Evolutionary conservation across 1,140 invertebrate genomes (phyloP).

Genomic region (Triops cancriformis): DNA sequence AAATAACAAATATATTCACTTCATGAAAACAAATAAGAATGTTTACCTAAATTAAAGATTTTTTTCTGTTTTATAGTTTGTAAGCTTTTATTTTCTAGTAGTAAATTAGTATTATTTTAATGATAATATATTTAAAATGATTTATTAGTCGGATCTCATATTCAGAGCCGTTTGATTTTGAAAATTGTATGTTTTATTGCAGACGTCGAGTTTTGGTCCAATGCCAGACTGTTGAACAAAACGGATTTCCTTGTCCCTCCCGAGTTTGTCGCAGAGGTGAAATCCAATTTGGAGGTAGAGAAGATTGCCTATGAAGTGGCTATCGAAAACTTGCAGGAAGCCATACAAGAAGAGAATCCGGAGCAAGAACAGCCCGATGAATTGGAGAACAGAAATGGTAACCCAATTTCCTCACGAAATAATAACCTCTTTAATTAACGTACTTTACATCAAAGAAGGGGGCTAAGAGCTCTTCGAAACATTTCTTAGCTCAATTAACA

Average conservation of each 20-base stretch:
- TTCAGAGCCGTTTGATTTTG: not conserved
- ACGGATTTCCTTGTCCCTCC: slow-evolving; percentile 18
- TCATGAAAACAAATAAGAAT: no score
- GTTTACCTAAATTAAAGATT: no score
- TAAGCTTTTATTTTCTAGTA: no score
- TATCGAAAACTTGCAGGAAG: slow-evolving; percentile 56
- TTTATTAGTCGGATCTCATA: no score
- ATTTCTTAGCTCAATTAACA: not conserved
- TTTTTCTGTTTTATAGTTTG: no score
- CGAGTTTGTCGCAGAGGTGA: slow-evolving; percentile 21
- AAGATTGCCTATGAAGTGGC: slow-evolving; percentile 48
- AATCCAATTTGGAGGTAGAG: slow-evolving; percentile 17
- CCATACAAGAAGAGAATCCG: slow-evolving; percentile 68
- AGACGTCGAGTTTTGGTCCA: not conserved
- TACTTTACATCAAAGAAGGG: not conserved
- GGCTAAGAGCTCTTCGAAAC: not conserved
- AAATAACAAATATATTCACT: no score
- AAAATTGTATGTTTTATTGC: not conserved
- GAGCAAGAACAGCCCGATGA: slow-evolving; percentile 31
- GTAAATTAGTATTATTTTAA: no score
- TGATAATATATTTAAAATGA: no score
- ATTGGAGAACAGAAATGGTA: not conserved
- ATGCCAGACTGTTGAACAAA: not conserved
- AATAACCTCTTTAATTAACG: not conserved
- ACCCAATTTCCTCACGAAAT: not conserved